Evolutionary conservation across 1,140 invertebrate species (phyloP).

Genomic region (Eurytemora carolleeae): DNA sequence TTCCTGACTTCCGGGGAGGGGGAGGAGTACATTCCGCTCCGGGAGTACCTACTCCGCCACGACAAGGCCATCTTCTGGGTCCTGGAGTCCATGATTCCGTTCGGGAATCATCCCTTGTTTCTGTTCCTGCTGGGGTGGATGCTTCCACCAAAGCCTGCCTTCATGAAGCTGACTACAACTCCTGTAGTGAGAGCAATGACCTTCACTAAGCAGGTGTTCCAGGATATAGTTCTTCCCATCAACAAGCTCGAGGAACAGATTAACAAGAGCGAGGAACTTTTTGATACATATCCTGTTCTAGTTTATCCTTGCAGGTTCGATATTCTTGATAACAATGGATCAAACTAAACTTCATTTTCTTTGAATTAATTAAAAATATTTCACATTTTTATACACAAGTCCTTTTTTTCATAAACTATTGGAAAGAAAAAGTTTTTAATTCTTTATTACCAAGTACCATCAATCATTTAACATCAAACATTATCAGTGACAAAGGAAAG

Average conservation of each 20-base stretch:
- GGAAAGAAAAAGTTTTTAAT: too few species aligned
- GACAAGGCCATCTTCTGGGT: slow-evolving; percentile 37
- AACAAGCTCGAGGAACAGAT: slow-evolving; percentile 33
- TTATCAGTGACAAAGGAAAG: too few species aligned
- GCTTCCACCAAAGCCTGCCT: slow-evolving; percentile 31
- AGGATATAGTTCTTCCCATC: slow-evolving; percentile 36
- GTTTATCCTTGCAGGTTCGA: slow-evolving; percentile 33
- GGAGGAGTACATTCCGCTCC: slow-evolving; percentile 33
- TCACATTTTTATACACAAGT: too few species aligned
- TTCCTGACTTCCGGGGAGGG: slow-evolving; percentile 28
- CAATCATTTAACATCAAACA: too few species aligned
- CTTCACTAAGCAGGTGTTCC: slow-evolving; percentile 35
- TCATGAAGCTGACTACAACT: slow-evolving; percentile 34
- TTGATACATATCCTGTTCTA: slow-evolving; percentile 32
- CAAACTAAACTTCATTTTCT: too few species aligned
- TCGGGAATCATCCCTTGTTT: slow-evolving; percentile 30
- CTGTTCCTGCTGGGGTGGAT: slow-evolving; percentile 26
- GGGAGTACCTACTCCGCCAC: slow-evolving; percentile 34
- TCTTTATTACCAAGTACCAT: too few species aligned
- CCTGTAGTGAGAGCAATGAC: slow-evolving; percentile 33
- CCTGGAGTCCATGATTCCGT: slow-evolving; percentile 32
- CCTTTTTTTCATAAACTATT: too few species aligned
- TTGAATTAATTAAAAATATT: too few species aligned
- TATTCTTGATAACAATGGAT: too few species aligned
- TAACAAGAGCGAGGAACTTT: slow-evolving; percentile 29